These are phyloP conservation scores for Orchesella cincta DNA, from an alignment of 1,140 invertebrate species.

Conservation along the genomic window DNA sequence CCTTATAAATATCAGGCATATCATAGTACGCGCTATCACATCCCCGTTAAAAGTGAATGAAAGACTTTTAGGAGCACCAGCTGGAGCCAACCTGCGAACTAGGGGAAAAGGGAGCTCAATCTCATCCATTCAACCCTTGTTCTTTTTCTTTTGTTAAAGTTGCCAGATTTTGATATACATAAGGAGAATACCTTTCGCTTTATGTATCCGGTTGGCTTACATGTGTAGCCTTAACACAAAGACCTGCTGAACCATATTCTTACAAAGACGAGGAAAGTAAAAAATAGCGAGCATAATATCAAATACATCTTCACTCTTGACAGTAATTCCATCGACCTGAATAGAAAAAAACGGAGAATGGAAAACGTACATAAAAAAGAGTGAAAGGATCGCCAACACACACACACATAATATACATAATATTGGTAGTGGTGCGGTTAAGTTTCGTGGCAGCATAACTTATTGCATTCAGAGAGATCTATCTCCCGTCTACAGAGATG, in stretches of 20 bases:
- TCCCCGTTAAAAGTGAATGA: not conserved
- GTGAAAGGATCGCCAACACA: not conserved
- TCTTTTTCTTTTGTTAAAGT: not conserved
- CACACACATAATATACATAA: too few species aligned
- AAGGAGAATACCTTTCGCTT: not conserved
- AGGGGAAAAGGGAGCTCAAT: not conserved
- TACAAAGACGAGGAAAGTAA: too few species aligned
- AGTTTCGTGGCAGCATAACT: too few species aligned
- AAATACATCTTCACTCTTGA: conserved; percentile 18
- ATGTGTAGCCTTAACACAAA: not conserved
- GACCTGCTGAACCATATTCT: not conserved
- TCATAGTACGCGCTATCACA: not conserved
- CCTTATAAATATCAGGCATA: not conserved
- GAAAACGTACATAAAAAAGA: not conserved
- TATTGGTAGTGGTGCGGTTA: too few species aligned
- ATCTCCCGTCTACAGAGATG: too few species aligned
- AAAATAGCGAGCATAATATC: conserved; percentile 9
- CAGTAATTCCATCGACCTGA: conserved; percentile 11
- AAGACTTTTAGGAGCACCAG: not conserved
- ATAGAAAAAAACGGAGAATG: not conserved
- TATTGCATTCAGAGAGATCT: too few species aligned
- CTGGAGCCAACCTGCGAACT: not conserved
- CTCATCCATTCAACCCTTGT: not conserved
- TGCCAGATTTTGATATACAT: not conserved
- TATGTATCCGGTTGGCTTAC: not conserved